Evolutionary conservation across 2,113 vertebrate genomes (phyloP), one percentile per base, ranked within the genome.

Genomic region (Cebus imitator): DNA sequence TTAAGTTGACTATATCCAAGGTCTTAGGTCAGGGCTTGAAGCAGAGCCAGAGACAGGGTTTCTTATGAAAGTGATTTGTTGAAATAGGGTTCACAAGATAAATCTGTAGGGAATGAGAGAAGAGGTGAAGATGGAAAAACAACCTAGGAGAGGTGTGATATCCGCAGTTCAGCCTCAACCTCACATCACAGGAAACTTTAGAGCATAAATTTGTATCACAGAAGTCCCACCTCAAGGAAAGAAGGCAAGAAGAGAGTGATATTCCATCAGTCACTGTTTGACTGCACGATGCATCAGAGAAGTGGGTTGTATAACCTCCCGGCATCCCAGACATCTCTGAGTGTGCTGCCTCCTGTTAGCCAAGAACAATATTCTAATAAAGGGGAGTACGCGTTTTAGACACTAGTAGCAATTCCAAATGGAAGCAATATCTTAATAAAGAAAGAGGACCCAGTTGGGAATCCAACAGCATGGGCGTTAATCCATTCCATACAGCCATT

Each of bases 41-140:
- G 17, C 17, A 83, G 55, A 90, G 10, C 12, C 8, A 75, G 18
- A 89, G 7, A 48, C 27, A n/a, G 48, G 18, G 2, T 80, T 95
- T 90, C 12, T 50, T 50, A 13, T 85, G 35, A 96, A 90, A 73
- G 30, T 48, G 5, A 27, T 43, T 93, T 81, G 21, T 75, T 73
- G 11, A 83, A 66, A 61, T 5, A 76, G 1, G 3, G 5, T 30
- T 96, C 18, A 64, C 13, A 78, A 50, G 40, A 95, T 23, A 96
- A 61, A 79, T 72, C 11, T 35, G 1, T 37, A 76, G 45, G 12
- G 8, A 23, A 27, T 6, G 6, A 70, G 7, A 57, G 30, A 43
- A 80, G 18, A 82, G 4, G 11, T 16, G 16, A 86, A 13, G 27
- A 21, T 20, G 84, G 57, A 48, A 83, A 75, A 78, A 45, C 3